These are phyloP conservation scores for Vulpes lagopus DNA, from an alignment of 2,113 vertebrate genomes.

Conservation along the genomic window DNA sequence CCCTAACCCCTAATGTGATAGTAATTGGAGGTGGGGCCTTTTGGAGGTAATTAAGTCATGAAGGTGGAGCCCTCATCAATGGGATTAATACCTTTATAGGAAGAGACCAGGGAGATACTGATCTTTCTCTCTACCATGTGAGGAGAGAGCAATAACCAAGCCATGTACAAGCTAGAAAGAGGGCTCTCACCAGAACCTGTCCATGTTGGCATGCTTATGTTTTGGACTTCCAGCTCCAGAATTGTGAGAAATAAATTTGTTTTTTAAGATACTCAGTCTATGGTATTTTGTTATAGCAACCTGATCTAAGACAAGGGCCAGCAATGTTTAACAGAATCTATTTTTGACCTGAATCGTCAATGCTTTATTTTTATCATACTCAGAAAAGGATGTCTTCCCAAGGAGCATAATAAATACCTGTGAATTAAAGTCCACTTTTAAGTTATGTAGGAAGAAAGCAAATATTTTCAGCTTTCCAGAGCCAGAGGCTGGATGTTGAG, in stretches of 20 bases:
- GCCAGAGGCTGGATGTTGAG: neutral
- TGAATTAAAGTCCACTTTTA: conserved; percentile 35
- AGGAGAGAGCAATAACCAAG: neutral
- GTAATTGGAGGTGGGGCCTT: neutral
- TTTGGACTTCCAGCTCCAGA: conserved; percentile 23
- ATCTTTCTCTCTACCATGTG: neutral
- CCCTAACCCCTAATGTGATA: neutral
- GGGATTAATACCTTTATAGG: neutral
- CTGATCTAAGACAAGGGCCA: conserved; percentile 4
- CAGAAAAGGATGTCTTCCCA: conserved; percentile 32
- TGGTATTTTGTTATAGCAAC: neutral
- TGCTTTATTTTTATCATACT: conserved; percentile 29
- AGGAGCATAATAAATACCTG: neutral
- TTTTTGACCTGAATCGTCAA: neutral
- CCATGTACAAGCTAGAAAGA: neutral
- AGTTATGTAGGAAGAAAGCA: neutral
- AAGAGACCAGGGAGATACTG: neutral
- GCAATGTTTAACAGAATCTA: neutral
- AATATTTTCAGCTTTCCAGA: neutral
- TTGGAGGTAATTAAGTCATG: neutral
- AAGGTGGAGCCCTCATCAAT: neutral
- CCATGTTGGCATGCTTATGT: neutral
- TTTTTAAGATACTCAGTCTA: neutral
- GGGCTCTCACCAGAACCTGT: neutral
- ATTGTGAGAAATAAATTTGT: neutral